These are phyloP conservation scores for Butorides virescens DNA, from an alignment of 2,113 vertebrate species.

Conservation along the genomic window DNA sequence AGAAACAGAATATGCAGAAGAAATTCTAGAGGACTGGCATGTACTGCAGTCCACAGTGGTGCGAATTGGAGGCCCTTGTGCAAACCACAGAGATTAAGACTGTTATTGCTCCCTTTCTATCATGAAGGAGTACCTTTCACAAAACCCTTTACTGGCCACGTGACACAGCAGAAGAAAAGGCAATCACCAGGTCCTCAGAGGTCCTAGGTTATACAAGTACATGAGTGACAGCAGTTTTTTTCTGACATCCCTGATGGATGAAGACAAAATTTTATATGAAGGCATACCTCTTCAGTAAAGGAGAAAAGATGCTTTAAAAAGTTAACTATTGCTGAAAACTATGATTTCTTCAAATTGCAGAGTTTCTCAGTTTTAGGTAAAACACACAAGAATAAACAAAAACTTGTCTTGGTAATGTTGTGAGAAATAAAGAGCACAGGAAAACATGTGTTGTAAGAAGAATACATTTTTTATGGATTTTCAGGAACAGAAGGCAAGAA, in stretches of 20 bases:
- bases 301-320: not conserved
- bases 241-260: not conserved
- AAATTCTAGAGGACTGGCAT: not conserved
- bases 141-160: not conserved
- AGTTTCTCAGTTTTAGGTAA: not conserved
- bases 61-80: not conserved
- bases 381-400: not conserved
- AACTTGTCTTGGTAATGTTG: not conserved
- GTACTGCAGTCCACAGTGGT: not conserved
- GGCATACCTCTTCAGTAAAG: not conserved
- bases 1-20: not conserved
- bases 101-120: not conserved
- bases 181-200: not conserved
- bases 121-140: not conserved
- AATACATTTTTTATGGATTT: not conserved
- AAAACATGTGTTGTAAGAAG: not conserved
- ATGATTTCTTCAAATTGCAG: not conserved
- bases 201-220: not conserved
- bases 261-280: not conserved
- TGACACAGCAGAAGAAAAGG: not conserved
- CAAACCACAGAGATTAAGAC: not conserved
- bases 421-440: not conserved
- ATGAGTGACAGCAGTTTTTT: slow-evolving; percentile 56
- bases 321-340: not conserved
- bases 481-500: not conserved